A percentile compares a stretch with the other conserved stretches of the same genome.
Evolutionary conservation across 2,113 vertebrate genomes (phyloP).

Genomic region (Elgaria multicarinata): DNA sequence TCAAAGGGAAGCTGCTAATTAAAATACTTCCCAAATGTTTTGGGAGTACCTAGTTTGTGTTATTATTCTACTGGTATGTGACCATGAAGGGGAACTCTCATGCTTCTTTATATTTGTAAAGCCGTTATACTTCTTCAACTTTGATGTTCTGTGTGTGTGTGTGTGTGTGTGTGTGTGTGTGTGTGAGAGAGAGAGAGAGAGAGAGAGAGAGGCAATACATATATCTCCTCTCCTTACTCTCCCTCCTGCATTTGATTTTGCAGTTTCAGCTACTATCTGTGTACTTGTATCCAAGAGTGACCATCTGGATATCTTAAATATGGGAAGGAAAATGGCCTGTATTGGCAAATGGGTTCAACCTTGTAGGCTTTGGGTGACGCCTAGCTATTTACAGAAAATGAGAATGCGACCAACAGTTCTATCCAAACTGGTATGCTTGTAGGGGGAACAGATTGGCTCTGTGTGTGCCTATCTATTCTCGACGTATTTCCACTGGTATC

Average conservation of each 20-base stretch:
- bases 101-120: not conserved
- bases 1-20: not conserved
- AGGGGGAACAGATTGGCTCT: not conserved
- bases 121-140: not conserved
- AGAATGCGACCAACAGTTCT: not conserved
- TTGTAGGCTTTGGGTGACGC: not conserved
- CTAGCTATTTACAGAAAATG: not conserved
- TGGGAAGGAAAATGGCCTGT: not conserved
- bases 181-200: too few species aligned
- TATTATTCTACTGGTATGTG: not conserved
- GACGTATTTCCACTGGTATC: not conserved
- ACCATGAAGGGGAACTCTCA: constrained; percentile 11
- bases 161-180: not conserved
- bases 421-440: not conserved
- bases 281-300: not conserved
- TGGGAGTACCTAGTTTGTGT: constrained; percentile 17
- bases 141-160: not conserved
- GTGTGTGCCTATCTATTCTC: not conserved
- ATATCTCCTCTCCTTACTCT: not conserved
- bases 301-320: not conserved
- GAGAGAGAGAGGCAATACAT: too few species aligned
- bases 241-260: not conserved
- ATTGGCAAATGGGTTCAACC: not conserved
- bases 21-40: not conserved
- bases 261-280: not conserved